Conservation (phyloP, 2,888 invertebrate species). For the Noctuana brunneofusca region DNA sequence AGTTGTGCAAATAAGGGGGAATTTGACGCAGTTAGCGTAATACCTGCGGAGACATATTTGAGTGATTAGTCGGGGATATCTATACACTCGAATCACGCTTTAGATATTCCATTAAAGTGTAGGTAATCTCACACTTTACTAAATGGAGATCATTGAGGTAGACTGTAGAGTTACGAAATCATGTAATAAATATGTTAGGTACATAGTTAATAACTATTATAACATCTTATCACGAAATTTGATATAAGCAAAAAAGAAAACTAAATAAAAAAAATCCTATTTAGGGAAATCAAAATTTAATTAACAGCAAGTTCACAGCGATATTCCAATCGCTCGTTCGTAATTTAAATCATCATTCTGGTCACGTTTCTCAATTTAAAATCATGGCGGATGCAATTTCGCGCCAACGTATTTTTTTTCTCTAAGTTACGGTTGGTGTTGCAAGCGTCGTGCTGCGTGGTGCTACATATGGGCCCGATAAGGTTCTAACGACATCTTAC, state of each 20-base stretch:
- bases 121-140: too few relatives aligned
- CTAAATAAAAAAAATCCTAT: not conserved
- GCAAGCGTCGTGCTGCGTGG: slow-evolving; percentile 28
- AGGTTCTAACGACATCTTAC: slow-evolving; percentile 38
- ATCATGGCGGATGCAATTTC: slow-evolving; percentile 28
- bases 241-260: not conserved
- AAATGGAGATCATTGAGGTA: too few relatives aligned
- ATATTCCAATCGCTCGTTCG: slow-evolving; percentile 4
- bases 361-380: slow-evolving; percentile 24
- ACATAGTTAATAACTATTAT: too few relatives aligned
- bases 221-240: too few relatives aligned
- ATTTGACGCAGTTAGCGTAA: slow-evolving; percentile 15
- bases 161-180: too few relatives aligned
- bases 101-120: too few relatives aligned
- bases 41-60: slow-evolving; percentile 9
- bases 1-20: slow-evolving; percentile 29
- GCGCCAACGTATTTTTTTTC: slow-evolving; percentile 34
- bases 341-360: slow-evolving; percentile 28
- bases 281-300: not conserved
- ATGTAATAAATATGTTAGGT: too few relatives aligned
- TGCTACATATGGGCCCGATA: slow-evolving; percentile 36
- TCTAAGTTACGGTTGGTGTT: slow-evolving; percentile 34
- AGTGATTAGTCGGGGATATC: not conserved
- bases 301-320: not conserved
- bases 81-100: too few relatives aligned